phyloP scores from a whole-genome alignment of 2,888 invertebrate genomes.

The Ochropleura leucogaster region DNA sequence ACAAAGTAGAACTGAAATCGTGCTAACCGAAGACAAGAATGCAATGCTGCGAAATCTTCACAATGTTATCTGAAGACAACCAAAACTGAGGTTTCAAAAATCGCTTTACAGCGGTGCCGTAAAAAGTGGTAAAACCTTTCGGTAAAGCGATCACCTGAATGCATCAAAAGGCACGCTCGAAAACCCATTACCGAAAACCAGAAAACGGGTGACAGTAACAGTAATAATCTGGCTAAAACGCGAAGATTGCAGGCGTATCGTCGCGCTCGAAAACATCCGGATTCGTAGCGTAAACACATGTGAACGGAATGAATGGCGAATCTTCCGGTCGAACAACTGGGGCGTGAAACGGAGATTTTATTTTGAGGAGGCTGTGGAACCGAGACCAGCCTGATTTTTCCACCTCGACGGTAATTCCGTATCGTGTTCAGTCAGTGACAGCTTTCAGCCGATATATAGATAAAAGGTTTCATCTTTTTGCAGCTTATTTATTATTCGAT shows the following conservation, averaged over 20 bases:
- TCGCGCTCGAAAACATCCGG: constrained; percentile 58
- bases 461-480: constrained; percentile 62
- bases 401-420: constrained; percentile 72
- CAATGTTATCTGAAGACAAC: neutral
- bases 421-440: constrained; percentile 55
- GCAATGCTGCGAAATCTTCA: neutral
- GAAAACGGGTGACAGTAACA: constrained; percentile 47
- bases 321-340: constrained; percentile 78
- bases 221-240: constrained; percentile 56
- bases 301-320: constrained; percentile 77
- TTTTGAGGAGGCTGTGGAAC: constrained; percentile 74
- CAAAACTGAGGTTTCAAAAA: neutral
- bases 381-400: constrained; percentile 77
- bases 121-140: neutral
- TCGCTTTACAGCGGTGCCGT: neutral
- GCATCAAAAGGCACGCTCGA: constrained; percentile 20
- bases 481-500: constrained; percentile 58
- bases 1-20: neutral
- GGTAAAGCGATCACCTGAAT: neutral
- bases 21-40: neutral
- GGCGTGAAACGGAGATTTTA: constrained; percentile 81
- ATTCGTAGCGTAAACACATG: constrained; percentile 72
- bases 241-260: constrained; percentile 63
- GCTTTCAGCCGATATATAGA: constrained; percentile 57
- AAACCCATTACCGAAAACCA: constrained; percentile 28